Evolutionary conservation across 1,140 invertebrate genomes (phyloP).

Genomic region (Drosophila melanica): DNA sequence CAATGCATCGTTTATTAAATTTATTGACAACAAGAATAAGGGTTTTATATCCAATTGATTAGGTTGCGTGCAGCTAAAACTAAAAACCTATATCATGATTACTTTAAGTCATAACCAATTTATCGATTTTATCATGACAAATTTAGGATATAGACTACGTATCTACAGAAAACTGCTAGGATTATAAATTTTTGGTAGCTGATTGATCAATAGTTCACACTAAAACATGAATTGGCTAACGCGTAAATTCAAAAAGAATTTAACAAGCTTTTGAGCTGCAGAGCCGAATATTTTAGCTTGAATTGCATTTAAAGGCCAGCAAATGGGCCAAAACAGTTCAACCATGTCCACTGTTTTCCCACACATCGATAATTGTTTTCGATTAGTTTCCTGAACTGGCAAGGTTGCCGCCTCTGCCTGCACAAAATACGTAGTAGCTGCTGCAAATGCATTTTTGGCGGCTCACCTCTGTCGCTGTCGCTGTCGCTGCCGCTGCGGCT

Average conservation of each 20-base stretch:
- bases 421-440: slow-evolving; percentile 35
- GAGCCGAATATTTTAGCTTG: not conserved
- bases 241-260: not conserved
- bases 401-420: slow-evolving; percentile 40
- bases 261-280: not conserved
- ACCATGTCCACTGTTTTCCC: slow-evolving; percentile 40
- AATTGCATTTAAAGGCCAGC: slow-evolving; percentile 4
- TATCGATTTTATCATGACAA: no score
- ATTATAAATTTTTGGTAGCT: no score
- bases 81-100: no score
- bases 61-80: not conserved
- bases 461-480: not conserved
- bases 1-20: not conserved
- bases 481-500: not conserved
- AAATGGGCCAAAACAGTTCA: not conserved
- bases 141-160: no score
- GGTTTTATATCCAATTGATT: not conserved
- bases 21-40: not conserved
- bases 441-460: slow-evolving; percentile 18
- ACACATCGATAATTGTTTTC: slow-evolving; percentile 49
- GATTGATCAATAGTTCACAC: no score
- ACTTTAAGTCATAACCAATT: no score
- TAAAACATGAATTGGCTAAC: not conserved
- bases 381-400: slow-evolving; percentile 34
- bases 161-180: no score